Evolutionary conservation across 2,797 vertebrate genomes (phyloP), one percentile per base, ranked within the genome.

Genomic region (Leptodactylus fallax): DNA sequence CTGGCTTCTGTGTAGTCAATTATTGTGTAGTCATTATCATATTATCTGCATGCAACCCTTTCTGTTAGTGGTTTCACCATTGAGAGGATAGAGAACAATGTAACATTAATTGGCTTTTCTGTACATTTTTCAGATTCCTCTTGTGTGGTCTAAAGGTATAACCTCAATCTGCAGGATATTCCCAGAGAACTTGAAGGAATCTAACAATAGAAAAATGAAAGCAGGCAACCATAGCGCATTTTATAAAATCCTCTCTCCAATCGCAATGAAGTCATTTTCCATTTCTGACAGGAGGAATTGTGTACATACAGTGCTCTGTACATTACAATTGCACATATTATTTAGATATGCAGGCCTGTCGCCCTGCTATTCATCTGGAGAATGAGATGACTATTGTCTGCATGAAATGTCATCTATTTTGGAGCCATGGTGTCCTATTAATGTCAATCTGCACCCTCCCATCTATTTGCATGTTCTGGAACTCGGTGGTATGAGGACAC

Each of bases 341-440:
- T 47, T 80, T 61, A 7, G 60, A 79, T 60, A 56, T 63, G 4
- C 17, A 12, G 14, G 27, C 61, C 58, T 79, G 55, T 88, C 71
- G 21, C 65, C 65, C 45, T 79, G 77, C 74, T 76, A 88, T 85
- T 88, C 80, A 80, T 79, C 76, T 72, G 55, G 82, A 60, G 51
- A 88, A 84, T 79, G 79, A 88, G 51, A 88, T 71, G 55, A 56
- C 61, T 84, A 6, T 23, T 51, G 81, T 58, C 87, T 71, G 60
- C 25, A 69, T 71, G 53, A 84, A 60, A 84, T 85, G 82, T 81
- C 87, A 88, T 88, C 85, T 85, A 63, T 81, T 88, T 74, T 85
- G 47, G 77, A 71, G 65, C 77, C 60, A 47, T 27, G 14, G 55
- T 55, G 65, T 81, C 83, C 78, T 81, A 85, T 76, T 88, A 81